Base-by-base conservation (phyloP, 2,113 vertebrate genomes). In the Seriola quinqueradiata region DNA sequence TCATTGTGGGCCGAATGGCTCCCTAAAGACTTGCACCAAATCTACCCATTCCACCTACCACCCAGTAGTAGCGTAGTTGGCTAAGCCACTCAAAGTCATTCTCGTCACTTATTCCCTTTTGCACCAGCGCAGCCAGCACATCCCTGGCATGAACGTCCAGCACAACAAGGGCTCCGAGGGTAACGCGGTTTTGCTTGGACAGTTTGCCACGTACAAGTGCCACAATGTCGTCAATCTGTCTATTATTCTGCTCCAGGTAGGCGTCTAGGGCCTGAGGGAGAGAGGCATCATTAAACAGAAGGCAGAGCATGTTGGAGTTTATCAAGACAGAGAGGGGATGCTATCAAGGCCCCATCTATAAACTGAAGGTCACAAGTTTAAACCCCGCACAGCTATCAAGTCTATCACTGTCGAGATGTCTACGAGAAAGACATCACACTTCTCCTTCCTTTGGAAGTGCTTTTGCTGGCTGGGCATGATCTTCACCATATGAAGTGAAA, bases 81-180 rank as follows among this genome's bases (percentile, higher is more conserved):
- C 96, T 99, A 59, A 97, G 92, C 97, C 97, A 97, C 79, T 97
- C 96, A 68, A 98, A 99, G 93, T 98, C 96, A 28, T 89, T 95
- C 64, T 97, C 97, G 54, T 97, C 95, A 25, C 70, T 94, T 81
- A 97, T 93, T 46, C 89, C 88, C 79, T 98, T 97, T 52, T 93
- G 94, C 44, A 97, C 96, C 19, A 97, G 93, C 2, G 88, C 65
- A 1, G 94, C 83, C 28, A 97, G 93, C 79, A 97, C 97, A 72
- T 98, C 97, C 65, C 97, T 92, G 54, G 96, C 96, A 1, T 97
- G 97, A 76, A 98, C 96, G 36, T 96, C 96, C 81, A 97, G 92
- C 19, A 97, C 96, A 42, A 97, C 97, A 7, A 97, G 95, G 6
- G 97, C 97, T 77, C 96, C 97, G 1, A 96, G 95, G 12, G 96